Base-by-base conservation (phyloP, 2,888 invertebrate genomes). In the Drosophila pseudotakahashii region DNA sequence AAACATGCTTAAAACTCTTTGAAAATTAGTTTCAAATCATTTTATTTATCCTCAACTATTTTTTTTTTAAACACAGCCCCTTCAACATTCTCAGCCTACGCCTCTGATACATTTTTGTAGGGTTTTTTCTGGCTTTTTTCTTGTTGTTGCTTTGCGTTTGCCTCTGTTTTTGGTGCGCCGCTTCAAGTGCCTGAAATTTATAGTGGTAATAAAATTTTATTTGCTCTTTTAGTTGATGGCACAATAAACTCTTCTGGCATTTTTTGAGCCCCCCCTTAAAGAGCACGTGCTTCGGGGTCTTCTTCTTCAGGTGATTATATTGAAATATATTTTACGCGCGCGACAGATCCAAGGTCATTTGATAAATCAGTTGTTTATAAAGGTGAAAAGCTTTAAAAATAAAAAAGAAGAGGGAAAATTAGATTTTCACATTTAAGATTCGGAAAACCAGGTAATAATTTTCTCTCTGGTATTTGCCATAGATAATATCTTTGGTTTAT, bases 151-250 rank as follows among this genome's bases (percentile, higher is more conserved):
- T 41, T 59, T 69, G 47, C 36, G 58, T 51, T 68, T 52, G 69
- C 59, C 60, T 69, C 78, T 73, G 78, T 64, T 75, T 78, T 71
- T 66, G 66, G 66, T 52, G 67, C 62, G 67, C 55, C 68, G 68
- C 77, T 77, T 76, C 84, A 85, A 83, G 84, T 83, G 86, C 85
- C 85, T 76, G 81, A 86, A 85, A 85, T 88, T 88, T 85, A 85
- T 85, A 88, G 84, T 82, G 84, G 88, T 82, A 85, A 85, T 85
- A 85, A 85, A 88, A 88, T 82, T 88, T 84, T 85, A 88, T 85
- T 84, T 85, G 88, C 88, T 88, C 88, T 88, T 85, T 85, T 80
- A 82, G 83, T 77, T 88, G 88, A 81, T 88, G 88, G 85, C 77
- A 88, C 79, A 82, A 85, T 88, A 85, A 84, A 88, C 86, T 88